A percentile compares a stretch with the other conserved stretches of the same genome.
These are phyloP conservation scores for Coracopsis vasa DNA, from an alignment of 2,113 vertebrate genomes.

Conservation along the genomic window DNA sequence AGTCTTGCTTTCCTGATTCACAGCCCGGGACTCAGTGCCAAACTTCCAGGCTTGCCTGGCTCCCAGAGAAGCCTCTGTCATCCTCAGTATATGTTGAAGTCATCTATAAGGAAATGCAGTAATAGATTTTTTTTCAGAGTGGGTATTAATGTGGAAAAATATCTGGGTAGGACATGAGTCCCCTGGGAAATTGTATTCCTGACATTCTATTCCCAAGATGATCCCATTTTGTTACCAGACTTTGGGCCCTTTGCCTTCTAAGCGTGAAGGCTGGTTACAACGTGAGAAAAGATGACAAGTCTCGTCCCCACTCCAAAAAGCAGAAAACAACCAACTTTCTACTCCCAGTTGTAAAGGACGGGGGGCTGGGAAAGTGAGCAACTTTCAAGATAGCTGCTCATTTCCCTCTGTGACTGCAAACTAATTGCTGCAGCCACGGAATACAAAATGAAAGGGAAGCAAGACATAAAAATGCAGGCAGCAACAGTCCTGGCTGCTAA, in stretches of 20 bases:
- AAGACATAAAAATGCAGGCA: slow-evolving; percentile 59
- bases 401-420: slow-evolving; percentile 49
- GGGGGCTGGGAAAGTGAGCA: neutral
- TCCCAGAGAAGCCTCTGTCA: neutral
- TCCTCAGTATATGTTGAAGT: neutral
- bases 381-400: slow-evolving; percentile 32
- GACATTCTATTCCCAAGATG: neutral
- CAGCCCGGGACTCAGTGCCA: neutral
- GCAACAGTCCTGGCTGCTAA: slow-evolving; percentile 66
- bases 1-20: neutral
- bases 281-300: neutral
- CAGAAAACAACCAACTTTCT: neutral
- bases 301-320: neutral
- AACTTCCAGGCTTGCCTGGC: neutral
- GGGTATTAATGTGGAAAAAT: neutral
- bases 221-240: neutral
- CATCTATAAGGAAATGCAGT: slow-evolving; percentile 20
- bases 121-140: neutral
- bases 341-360: neutral
- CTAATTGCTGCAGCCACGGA: slow-evolving; percentile 53
- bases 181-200: neutral
- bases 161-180: neutral
- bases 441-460: slow-evolving; percentile 54
- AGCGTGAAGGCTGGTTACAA: neutral
- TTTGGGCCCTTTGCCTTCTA: neutral